Evolutionary conservation across 1,140 invertebrate genomes (phyloP), one percentile per base, ranked within the genome.

Genomic region (Cepaea nemoralis): DNA sequence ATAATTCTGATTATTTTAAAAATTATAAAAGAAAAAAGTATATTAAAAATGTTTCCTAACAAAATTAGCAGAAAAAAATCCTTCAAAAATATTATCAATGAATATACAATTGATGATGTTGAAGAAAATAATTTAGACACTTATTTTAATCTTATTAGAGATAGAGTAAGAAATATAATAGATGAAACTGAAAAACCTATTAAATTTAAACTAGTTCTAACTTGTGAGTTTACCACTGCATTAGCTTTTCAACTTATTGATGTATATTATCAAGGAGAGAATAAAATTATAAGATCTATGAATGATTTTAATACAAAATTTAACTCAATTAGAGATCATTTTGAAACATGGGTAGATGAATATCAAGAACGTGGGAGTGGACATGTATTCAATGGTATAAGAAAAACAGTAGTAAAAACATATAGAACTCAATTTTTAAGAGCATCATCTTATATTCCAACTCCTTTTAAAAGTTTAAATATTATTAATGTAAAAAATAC

Each of bases 391-490:
- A 48, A 48, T 48, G 8, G 19, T 8, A 63, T 63, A 63, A 63
- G 16, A 1, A 63, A 16, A 63, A 63, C 59, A 63, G 59, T 63
- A 63, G 27, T 63, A 63, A 63, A 63, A 63, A 63, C 59, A 31
- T 63, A 63, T 63, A 63, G 33, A 63, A 63, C n/a, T 31, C 16
- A 63, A 31, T 31, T 22, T 63, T 31, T 63, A 2, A 63, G 27
- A 31, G 59, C 19, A 31, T 63, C 59, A 1, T 63, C 59, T 31
- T 63, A 63, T 63, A 63, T 63, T 31, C 59, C 59, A 31, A 63
- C 59, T 63, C 59, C 59, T 27, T 63, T 63, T 63, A 63, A 63
- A 63, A 63, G 59, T 22, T 63, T 27, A 31, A 63, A 63, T 63
- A 63, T 63, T 63, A 63, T 63, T 63, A 63, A 63, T 31, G 59